Conservation (phyloP, 1,140 invertebrate species). For the Triops cancriformis region DNA sequence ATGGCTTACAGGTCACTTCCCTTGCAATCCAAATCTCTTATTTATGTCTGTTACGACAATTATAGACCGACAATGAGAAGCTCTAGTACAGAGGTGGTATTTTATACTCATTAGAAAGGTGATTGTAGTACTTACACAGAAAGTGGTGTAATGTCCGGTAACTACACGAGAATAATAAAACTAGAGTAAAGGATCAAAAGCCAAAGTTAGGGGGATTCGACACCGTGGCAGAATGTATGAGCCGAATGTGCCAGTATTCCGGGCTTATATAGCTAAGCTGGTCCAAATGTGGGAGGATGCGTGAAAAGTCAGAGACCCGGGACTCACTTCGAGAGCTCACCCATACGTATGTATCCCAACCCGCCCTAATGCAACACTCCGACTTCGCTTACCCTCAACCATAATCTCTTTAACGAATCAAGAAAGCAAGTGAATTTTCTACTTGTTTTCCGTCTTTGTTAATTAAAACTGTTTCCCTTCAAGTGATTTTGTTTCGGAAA, state of each 20-base stretch:
- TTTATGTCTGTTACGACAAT: too few relatives aligned
- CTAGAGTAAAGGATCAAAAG: neutral
- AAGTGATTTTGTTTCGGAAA: too few relatives aligned
- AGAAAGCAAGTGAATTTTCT: too few relatives aligned
- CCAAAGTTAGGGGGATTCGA: neutral
- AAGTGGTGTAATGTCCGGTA: neutral
- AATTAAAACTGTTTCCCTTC: too few relatives aligned
- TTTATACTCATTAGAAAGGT: too few relatives aligned
- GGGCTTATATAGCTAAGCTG: neutral
- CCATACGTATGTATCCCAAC: neutral
- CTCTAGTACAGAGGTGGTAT: too few relatives aligned
- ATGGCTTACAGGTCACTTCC: too few relatives aligned
- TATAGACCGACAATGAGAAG: too few relatives aligned
- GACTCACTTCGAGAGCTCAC: neutral
- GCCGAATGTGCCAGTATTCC: neutral
- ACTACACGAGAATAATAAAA: neutral
- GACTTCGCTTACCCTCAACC: too few relatives aligned
- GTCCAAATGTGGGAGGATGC: constrained; percentile 4
- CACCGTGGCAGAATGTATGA: neutral
- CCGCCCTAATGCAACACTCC: neutral
- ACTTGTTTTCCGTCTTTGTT: too few relatives aligned
- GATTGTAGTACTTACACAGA: neutral
- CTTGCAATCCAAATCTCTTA: too few relatives aligned
- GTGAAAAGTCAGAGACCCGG: neutral
- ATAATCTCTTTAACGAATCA: too few relatives aligned